phyloP scores from a whole-genome alignment of 2,797 vertebrate species.

The Notoglanidium macrostoma region DNA sequence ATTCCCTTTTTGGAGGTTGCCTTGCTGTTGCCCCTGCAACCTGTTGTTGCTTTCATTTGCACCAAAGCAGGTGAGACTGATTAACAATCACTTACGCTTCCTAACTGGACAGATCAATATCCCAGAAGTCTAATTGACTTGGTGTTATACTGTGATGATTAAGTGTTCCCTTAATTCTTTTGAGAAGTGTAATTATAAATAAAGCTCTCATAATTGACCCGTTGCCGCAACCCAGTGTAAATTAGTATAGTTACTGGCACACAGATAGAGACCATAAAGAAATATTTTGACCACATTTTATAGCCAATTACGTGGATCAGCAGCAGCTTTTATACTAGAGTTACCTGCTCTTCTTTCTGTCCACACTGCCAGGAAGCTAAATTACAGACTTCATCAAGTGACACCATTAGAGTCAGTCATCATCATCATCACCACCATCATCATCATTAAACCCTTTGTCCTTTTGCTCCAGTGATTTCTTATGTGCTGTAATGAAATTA shows the following conservation, averaged over 20 bases:
- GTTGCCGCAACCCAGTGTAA: not conserved
- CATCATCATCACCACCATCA: constrained; percentile 8
- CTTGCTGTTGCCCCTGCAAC: no score
- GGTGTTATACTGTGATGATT: no score
- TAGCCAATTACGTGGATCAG: not conserved
- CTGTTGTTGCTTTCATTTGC: no score
- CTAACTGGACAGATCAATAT: no score
- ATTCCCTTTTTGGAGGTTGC: no score
- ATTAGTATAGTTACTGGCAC: not conserved
- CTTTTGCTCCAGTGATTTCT: constrained; percentile 7
- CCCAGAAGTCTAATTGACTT: no score
- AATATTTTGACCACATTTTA: not conserved
- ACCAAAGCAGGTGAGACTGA: no score
- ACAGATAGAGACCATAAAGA: not conserved
- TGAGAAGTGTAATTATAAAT: not conserved
- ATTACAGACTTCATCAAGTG: not conserved
- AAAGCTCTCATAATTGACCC: not conserved
- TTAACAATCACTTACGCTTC: no score
- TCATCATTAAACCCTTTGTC: not conserved
- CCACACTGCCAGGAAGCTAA: constrained; percentile 11
- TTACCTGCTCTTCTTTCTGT: not conserved
- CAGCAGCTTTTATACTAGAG: not conserved
- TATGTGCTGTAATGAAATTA: constrained; percentile 3
- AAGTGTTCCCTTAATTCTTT: no score
- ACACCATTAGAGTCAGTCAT: not conserved